Base-by-base conservation (phyloP, 1,140 invertebrate genomes). In the Achroia grisella region DNA sequence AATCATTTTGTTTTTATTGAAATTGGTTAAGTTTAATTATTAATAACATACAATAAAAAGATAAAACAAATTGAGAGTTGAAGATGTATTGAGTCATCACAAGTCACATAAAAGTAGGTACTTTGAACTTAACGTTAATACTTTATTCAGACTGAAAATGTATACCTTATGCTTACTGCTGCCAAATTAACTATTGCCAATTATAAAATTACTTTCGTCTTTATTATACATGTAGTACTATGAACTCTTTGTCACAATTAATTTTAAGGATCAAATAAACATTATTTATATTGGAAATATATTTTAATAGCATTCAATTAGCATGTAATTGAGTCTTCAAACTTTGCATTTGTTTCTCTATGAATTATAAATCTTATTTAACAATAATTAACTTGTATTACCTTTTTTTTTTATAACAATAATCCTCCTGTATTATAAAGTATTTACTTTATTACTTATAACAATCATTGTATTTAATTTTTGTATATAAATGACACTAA, bases 401-500 rank as follows among this genome's bases (percentile, higher is more conserved):
- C 36, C 12, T 37, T 4, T 13, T 37, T 37, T 15, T 10, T 17
- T 46, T 44, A 43, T 48, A 47, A 52, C 45, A 42, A 40, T 45
- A 31, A 44, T 39, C 33, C 33, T 51, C 44, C 52, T 68, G 60
- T 63, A 63, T 56, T 58, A 58, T 63, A 62, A 57, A 61, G 48
- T 64, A 62, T 66, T 59, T 62, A 66, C 56, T 69, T 63, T 48
- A 44, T 63, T 62, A 52, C 1, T 47, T 49, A 48, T 71, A 54
- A 59, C 56, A 55, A 55, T 64, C 52, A 52, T 58, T 79, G 51
- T 72, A 79, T 83, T 83, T 71, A 74, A 75, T 77, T 79, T 79
- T 73, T 83, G 77, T 83, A 83, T 83, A 83, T 80, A 79, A 71
- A 66, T 71, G 65, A 77, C 77, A 73, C 66, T 78, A 66, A 76